Conservation (phyloP, 2,888 invertebrate genomes). For the Uloborus plumipes region DNA sequence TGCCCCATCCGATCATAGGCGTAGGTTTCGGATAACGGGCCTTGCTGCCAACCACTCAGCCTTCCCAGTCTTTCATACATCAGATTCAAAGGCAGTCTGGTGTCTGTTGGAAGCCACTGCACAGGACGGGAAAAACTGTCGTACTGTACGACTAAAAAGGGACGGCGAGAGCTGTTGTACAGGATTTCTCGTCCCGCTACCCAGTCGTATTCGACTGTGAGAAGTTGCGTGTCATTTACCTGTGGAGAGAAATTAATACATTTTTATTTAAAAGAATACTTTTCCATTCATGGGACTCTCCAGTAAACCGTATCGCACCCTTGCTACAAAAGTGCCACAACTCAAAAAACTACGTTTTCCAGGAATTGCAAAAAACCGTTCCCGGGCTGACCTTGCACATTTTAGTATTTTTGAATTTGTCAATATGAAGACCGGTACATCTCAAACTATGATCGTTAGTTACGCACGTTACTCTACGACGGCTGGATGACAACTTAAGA, state of each 20-base stretch:
- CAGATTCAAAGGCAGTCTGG: constrained; percentile 89
- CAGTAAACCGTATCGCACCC: too few species aligned
- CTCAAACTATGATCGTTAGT: too few species aligned
- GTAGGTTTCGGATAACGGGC: constrained; percentile 89
- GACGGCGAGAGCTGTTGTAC: constrained; percentile 77
- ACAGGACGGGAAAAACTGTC: constrained; percentile 71
- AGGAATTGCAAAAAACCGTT: too few species aligned
- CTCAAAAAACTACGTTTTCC: too few species aligned
- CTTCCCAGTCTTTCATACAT: constrained; percentile 93
- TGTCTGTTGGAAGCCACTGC: constrained; percentile 74
- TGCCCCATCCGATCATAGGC: constrained; percentile 91
- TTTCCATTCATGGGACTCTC: background rate
- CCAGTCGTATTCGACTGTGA: constrained; percentile 89
- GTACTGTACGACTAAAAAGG: constrained; percentile 71
- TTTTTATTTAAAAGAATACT: background rate
- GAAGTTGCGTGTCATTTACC: constrained; percentile 91
- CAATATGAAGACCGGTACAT: too few species aligned
- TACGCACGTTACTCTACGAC: too few species aligned
- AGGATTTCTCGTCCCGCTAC: constrained; percentile 71
- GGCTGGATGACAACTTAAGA: too few species aligned
- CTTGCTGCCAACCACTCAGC: constrained; percentile 92
- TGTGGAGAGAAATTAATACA: constrained; percentile 63
- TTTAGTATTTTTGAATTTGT: too few species aligned
- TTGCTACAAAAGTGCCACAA: too few species aligned
- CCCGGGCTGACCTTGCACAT: too few species aligned